A percentile compares a stretch with the other conserved stretches of the same genome.
These are phyloP conservation scores for Lepus townsendii DNA, from an alignment of 2,797 vertebrate species.

Conservation along the genomic window DNA sequence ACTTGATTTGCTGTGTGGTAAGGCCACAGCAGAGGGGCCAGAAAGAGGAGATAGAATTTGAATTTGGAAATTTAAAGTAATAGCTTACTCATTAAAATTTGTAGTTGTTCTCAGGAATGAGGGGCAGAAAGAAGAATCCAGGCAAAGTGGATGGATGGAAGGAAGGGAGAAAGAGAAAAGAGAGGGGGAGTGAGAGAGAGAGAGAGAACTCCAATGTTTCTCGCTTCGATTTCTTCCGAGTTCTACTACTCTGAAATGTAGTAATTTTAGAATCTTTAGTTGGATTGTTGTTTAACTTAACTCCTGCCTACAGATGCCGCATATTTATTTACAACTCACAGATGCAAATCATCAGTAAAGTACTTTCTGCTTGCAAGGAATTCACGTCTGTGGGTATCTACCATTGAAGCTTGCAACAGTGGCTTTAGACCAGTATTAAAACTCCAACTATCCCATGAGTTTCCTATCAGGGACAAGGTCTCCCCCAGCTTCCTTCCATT, in stretches of 20 bases:
- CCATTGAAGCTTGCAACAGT: not conserved
- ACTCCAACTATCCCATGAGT: not conserved
- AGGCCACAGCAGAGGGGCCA: not conserved
- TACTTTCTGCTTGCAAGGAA: slow-evolving; percentile 56
- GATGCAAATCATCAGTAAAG: slow-evolving; percentile 33
- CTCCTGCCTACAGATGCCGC: not conserved
- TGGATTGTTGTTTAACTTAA: not conserved
- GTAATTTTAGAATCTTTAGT: slow-evolving; percentile 27
- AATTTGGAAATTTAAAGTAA: slow-evolving; percentile 11
- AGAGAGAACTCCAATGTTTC: not conserved
- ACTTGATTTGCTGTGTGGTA: not conserved
- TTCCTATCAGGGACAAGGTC: not conserved
- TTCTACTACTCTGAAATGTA: not conserved
- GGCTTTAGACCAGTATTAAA: slow-evolving; percentile 40
- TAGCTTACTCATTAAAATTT: not conserved
- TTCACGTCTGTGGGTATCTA: not conserved
- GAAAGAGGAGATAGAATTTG: not conserved
- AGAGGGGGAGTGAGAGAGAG: not conserved
- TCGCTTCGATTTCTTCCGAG: not conserved
- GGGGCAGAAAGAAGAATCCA: not conserved
- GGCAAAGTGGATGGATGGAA: not conserved
- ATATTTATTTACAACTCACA: slow-evolving; percentile 56
- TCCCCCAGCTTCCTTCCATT: not conserved
- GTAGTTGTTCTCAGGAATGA: not conserved
- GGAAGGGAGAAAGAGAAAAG: not conserved